These are phyloP conservation scores for Torymus texanus DNA, from an alignment of 2,888 invertebrate species.

Conservation along the genomic window DNA sequence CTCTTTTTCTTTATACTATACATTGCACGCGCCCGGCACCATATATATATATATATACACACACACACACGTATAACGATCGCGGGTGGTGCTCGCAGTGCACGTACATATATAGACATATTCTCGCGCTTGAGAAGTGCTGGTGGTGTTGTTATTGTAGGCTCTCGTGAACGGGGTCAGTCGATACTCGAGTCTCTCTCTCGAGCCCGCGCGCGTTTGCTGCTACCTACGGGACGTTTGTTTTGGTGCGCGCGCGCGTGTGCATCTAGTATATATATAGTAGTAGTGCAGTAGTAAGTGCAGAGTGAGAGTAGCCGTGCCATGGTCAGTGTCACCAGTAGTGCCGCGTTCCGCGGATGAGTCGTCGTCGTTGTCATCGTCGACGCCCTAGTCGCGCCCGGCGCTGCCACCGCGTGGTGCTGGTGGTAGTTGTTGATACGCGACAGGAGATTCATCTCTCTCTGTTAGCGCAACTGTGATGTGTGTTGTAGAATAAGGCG, in stretches of 20 bases:
- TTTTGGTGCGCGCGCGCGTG: slow-evolving; percentile 29
- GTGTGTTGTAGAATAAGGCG: too few relatives aligned
- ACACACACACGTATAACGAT: too few relatives aligned
- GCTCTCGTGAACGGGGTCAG: slow-evolving; percentile 62
- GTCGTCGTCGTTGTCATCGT: slow-evolving; percentile 31
- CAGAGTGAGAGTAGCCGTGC: not conserved
- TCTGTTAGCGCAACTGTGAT: not conserved
- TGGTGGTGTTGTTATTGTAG: not conserved
- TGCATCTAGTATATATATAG: not conserved
- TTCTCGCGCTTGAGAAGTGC: too few relatives aligned
- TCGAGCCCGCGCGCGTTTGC: slow-evolving; percentile 11
- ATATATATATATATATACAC: too few relatives aligned
- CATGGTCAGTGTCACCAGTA: slow-evolving; percentile 20
- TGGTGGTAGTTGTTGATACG: too few relatives aligned
- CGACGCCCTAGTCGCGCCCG: slow-evolving; percentile 45
- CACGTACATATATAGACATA: too few relatives aligned
- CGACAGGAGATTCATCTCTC: not conserved
- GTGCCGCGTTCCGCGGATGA: not conserved
- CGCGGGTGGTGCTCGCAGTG: too few relatives aligned
- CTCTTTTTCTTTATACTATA: slow-evolving; percentile 26
- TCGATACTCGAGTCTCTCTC: slow-evolving; percentile 61
- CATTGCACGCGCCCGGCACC: slow-evolving; percentile 10
- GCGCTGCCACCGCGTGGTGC: slow-evolving; percentile 1
- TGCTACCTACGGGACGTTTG: too few relatives aligned
- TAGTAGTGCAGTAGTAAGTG: too few relatives aligned